phyloP scores from a whole-genome alignment of 2,113 vertebrate species.

The Muntiacus reevesi region DNA sequence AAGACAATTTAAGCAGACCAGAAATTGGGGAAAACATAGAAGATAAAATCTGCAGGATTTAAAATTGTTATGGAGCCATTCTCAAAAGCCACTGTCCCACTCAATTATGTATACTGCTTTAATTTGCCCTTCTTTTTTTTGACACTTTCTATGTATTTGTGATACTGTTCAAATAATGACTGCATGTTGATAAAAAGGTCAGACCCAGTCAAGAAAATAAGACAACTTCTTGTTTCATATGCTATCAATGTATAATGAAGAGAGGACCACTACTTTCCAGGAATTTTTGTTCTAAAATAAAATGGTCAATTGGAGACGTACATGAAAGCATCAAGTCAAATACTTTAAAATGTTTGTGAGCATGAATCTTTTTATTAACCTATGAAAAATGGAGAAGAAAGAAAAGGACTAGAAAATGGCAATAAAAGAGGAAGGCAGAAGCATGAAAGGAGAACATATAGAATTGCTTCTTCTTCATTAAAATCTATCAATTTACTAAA shows the following conservation, averaged over 20 bases:
- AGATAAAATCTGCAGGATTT: not conserved
- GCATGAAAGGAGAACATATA: not conserved
- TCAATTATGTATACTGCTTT: not conserved
- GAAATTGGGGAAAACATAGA: not conserved
- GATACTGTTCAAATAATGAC: not conserved
- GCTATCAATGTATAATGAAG: not conserved
- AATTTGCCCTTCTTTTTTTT: not conserved
- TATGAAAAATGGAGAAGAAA: not conserved
- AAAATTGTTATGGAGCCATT: not conserved
- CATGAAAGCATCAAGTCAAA: not conserved
- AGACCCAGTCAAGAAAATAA: not conserved
- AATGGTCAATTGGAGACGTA: not conserved
- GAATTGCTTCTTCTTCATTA: not conserved
- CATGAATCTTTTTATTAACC: not conserved
- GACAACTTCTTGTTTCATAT: not conserved
- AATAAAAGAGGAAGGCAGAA: not conserved
- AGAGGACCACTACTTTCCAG: not conserved
- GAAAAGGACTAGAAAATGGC: constrained; percentile 6
- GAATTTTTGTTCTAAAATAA: not conserved
- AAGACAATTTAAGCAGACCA: not conserved
- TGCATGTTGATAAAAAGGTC: not conserved
- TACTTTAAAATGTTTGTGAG: not conserved
- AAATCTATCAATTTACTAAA: not conserved
- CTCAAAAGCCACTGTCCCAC: not conserved
- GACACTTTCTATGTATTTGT: not conserved